Conservation (phyloP, 2,113 vertebrate genomes). For the Eptesicus fuscus region DNA sequence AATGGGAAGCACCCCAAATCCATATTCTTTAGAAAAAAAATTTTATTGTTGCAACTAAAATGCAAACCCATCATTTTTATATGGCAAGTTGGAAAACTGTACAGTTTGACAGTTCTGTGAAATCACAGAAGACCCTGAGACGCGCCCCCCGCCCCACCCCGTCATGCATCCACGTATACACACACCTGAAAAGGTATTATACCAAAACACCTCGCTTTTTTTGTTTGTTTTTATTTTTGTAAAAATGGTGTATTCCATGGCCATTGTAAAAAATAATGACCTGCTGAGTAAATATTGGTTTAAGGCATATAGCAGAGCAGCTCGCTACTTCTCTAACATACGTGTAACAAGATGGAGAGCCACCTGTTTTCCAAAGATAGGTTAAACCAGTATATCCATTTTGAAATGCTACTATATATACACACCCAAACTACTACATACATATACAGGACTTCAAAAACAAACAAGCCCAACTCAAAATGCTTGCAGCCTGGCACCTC, state of each 20-base stretch:
- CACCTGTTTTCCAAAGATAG: constrained; percentile 73
- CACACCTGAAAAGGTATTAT: constrained; percentile 80
- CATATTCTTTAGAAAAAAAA: constrained; percentile 81
- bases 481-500: constrained; percentile 58
- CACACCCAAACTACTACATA: constrained; percentile 79
- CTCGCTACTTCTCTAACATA: constrained; percentile 80
- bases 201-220: constrained; percentile 79
- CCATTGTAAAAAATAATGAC: constrained; percentile 83
- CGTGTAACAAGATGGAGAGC: constrained; percentile 73
- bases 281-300: constrained; percentile 83
- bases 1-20: not conserved
- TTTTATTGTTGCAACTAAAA: constrained; percentile 87
- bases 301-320: constrained; percentile 88
- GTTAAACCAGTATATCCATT: constrained; percentile 76
- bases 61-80: constrained; percentile 81
- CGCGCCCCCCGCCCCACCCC: not conserved
- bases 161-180: constrained; percentile 58
- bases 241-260: constrained; percentile 82
- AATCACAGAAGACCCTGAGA: constrained; percentile 80
- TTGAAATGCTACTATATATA: constrained; percentile 80
- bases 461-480: constrained; percentile 43
- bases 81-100: constrained; percentile 82
- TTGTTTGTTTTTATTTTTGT: constrained; percentile 74
- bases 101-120: constrained; percentile 80
- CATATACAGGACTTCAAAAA: constrained; percentile 74